Conservation (phyloP, 2,797 vertebrate species). For the Girardinus metallicus region DNA sequence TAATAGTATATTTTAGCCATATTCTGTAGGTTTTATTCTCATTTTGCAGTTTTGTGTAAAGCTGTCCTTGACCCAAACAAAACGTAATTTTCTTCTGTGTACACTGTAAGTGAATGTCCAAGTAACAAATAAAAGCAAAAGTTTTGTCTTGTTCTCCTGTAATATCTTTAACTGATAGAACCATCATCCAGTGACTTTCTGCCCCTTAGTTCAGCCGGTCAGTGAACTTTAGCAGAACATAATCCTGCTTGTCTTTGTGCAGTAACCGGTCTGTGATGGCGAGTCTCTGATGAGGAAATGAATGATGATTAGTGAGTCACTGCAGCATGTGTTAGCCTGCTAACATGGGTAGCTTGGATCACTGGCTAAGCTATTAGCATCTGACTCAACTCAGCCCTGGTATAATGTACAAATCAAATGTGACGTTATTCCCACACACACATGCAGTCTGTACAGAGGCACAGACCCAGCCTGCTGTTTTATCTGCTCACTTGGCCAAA, state of each 20-base stretch:
- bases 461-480: constrained; percentile 39
- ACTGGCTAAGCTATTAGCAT: constrained; percentile 55
- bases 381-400: constrained; percentile 35
- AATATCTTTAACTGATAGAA: constrained; percentile 39
- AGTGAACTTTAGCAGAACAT: constrained; percentile 27
- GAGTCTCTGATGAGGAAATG: constrained; percentile 39
- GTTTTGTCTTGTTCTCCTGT: neutral
- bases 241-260: constrained; percentile 16
- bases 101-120: too few relatives aligned
- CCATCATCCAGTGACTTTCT: constrained; percentile 32
- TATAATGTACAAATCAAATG: constrained; percentile 45
- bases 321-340: constrained; percentile 48
- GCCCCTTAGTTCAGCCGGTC: constrained; percentile 35
- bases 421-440: constrained; percentile 38
- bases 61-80: too few relatives aligned
- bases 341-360: constrained; percentile 50
- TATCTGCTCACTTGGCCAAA: constrained; percentile 60
- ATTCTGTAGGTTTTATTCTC: too few relatives aligned
- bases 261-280: constrained; percentile 28
- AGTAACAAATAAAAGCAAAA: too few relatives aligned
- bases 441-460: constrained; percentile 23
- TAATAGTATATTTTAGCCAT: too few relatives aligned
- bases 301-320: constrained; percentile 59
- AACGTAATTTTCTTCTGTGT: too few relatives aligned
- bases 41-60: too few relatives aligned